Base-by-base conservation (phyloP, 2,888 invertebrate species). In the Melolontha melolontha region DNA sequence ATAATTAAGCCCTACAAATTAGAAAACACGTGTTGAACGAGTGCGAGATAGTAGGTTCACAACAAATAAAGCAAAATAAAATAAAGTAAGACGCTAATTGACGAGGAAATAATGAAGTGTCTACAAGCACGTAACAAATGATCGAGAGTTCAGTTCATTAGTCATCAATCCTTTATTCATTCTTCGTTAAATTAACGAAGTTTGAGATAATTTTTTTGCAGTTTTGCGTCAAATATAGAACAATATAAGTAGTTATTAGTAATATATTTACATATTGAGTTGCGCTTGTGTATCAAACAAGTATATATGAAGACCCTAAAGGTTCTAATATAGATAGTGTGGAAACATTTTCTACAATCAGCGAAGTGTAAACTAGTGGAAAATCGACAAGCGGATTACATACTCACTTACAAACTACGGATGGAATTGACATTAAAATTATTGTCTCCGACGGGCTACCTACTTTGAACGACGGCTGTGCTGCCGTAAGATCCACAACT, bases 241-340 rank as follows among this genome's bases (percentile, higher is more conserved):
- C n/a, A n/a, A n/a, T n/a, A n/a, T n/a, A n/a, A n/a, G n/a, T n/a
- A n/a, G n/a, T n/a, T n/a, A n/a, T n/a, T n/a, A n/a, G n/a, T n/a
- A n/a, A n/a, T n/a, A n/a, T n/a, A n/a, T n/a, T n/a, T n/a, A 44
- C 44, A 44, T 44, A 44, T 44, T 44, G 44, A 44, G 44, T 44
- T 44, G 44, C n/a, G 44, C 44, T n/a, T 44, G 44, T 44, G 44
- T 44, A 44, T 44, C 44, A 44, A 44, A 44, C 44, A 44, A 44
- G 6, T 44, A 44, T n/a, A 12, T n/a, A 10, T 44, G n/a, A 44
- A 44, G 44, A 44, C 44, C n/a, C n/a, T 44, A 5, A 44, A 44
- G 1, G 44, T 44, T 44, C 12, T 44, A 44, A 44, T 44, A 44
- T 44, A n/a, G n/a, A n/a, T n/a, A 44, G 44, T n/a, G 44, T 44